A percentile compares a stretch with the other conserved stretches of the same genome.
Conservation (phyloP, 2,113 vertebrate species). For the Fulica atra region DNA sequence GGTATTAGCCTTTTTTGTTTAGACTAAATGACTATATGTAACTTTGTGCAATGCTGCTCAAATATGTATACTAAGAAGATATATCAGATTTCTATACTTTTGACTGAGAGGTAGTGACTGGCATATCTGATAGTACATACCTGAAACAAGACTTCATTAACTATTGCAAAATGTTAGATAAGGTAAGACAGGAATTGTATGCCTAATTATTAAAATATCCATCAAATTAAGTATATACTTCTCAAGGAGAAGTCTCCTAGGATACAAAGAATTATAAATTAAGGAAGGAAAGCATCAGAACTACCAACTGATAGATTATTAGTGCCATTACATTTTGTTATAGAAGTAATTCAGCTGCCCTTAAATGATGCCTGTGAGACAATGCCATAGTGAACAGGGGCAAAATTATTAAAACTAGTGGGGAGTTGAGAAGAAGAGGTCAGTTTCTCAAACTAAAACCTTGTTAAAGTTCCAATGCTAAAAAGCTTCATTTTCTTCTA, state of each 20-base stretch:
- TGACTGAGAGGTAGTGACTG: background rate
- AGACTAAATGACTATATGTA: conserved; percentile 10
- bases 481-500: background rate
- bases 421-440: background rate
- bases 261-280: background rate
- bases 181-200: background rate
- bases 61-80: background rate
- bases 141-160: background rate
- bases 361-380: background rate
- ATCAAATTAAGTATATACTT: background rate
- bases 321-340: background rate
- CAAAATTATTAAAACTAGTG: background rate
- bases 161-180: background rate
- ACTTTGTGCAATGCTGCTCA: conserved; percentile 15
- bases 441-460: background rate
- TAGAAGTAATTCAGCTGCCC: background rate
- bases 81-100: background rate
- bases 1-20: conserved; percentile 40
- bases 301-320: background rate
- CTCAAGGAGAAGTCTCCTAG: background rate
- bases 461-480: background rate
- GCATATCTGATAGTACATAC: background rate
- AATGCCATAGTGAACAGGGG: background rate
- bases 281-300: conserved; percentile 12
- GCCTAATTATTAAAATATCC: conserved; percentile 12